Evolutionary conservation across 2,113 vertebrate genomes (phyloP), one percentile per base, ranked within the genome.

Genomic region (Chroicocephalus ridibundus): DNA sequence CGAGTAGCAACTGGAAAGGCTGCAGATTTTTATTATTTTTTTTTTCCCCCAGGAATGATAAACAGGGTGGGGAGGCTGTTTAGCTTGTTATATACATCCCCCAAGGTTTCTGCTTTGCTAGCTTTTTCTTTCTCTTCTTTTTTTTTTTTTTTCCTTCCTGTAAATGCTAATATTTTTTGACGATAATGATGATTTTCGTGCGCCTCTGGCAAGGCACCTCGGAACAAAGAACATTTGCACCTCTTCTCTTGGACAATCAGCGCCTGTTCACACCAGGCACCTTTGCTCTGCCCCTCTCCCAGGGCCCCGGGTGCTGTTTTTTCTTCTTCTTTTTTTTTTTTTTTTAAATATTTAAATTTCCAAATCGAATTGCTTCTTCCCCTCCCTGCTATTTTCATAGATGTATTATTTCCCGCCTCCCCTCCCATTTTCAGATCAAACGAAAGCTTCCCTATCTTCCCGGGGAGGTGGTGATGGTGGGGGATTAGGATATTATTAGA

Each of bases 141-240:
- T 20, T 12, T 6, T n/a, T 27, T 20, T 52, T 22, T 10, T n/a
- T 3, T 12, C 26, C 6, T 42, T 74, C 18, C 25, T 62, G 7
- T 47, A 74, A 66, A 21, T 47, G 42, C 13, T 70, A 38, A 64
- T 40, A 26, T 80, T 55, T 75, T 88, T 80, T 85, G 2, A 24
- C 19, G 6, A 5, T n/a, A 38, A 86, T 42, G 25, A 51, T 57
- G 44, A 74, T 26, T 93, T 93, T 57, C 51, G 21, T 32, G 62
- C 2, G 5, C 40, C 49, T 54, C 31, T 88, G 46, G 47, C n/a
- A 76, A 93, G n/a, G 36, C 77, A 58, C 54, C 19, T 94, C 17
- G 44, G 65, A 96, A 91, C 93, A 91, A 96, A 95, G 93, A 86
- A 76, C 26, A 49, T 86, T 95, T 83, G 36, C 46, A 62, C 84